Conservation (phyloP, 2,888 invertebrate species). For the Drosophila picticornis region DNA sequence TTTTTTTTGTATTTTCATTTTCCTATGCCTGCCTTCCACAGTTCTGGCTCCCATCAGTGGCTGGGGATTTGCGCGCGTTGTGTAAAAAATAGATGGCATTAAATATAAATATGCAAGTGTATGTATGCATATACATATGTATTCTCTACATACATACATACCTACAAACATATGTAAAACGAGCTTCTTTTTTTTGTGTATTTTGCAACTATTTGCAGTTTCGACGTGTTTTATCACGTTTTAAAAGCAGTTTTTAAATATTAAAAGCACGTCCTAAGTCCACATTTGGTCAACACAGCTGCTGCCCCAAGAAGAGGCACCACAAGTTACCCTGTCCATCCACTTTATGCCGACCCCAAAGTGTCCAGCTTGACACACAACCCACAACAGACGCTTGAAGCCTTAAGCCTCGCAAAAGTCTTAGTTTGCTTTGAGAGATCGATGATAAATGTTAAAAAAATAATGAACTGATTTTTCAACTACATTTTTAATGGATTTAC, state of each 20-base stretch:
- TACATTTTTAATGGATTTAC: neutral
- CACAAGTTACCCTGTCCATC: neutral
- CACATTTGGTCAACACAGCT: slow-evolving; percentile 75
- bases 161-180: slow-evolving; percentile 19
- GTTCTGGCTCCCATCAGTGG: slow-evolving; percentile 29
- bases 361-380: slow-evolving; percentile 12
- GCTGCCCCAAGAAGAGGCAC: slow-evolving; percentile 36
- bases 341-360: neutral
- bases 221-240: slow-evolving; percentile 83
- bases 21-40: slow-evolving; percentile 11
- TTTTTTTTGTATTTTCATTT: slow-evolving; percentile 15
- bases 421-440: neutral
- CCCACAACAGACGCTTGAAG: slow-evolving; percentile 4
- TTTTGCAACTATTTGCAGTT: slow-evolving; percentile 62
- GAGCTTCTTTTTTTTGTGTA: slow-evolving; percentile 22
- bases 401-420: neutral
- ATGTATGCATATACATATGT: neutral
- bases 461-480: neutral
- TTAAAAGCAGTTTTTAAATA: slow-evolving; percentile 81
- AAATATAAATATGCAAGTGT: slow-evolving; percentile 6
- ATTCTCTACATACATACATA: neutral
- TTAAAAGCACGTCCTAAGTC: slow-evolving; percentile 84
- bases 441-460: neutral
- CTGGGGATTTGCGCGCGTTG: slow-evolving; percentile 62
- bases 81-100: slow-evolving; percentile 34